Evolutionary conservation across 2,113 vertebrate species (phyloP).

Genomic region (Gopherus flavomarginatus): DNA sequence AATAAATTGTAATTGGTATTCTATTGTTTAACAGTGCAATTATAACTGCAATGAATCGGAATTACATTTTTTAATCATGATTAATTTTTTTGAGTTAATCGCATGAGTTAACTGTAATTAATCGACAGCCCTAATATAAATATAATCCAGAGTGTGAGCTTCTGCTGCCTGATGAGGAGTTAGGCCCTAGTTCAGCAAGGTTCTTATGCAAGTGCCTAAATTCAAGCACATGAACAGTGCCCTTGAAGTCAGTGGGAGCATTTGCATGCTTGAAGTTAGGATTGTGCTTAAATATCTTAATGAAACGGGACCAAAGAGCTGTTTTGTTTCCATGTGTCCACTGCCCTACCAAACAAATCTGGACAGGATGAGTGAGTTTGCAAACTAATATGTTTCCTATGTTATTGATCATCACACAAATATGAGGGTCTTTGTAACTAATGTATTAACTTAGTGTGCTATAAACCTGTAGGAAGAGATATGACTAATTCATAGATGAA

Average conservation of each 20-base stretch:
- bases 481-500: not conserved
- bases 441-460: not conserved
- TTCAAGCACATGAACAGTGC: not conserved
- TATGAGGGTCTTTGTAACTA: constrained; percentile 16
- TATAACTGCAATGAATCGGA: too few relatives aligned
- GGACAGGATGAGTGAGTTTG: not conserved
- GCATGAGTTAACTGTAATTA: too few relatives aligned
- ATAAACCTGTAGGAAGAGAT: not conserved
- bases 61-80: too few relatives aligned
- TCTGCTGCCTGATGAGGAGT: not conserved
- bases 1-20: too few relatives aligned
- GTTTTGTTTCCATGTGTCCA: not conserved
- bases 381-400: constrained; percentile 23
- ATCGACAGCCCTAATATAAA: too few relatives aligned
- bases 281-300: not conserved
- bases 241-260: not conserved
- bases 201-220: not conserved
- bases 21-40: too few relatives aligned
- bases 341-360: not conserved
- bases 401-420: constrained; percentile 17
- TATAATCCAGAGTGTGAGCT: too few relatives aligned
- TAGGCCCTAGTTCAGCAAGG: not conserved
- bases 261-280: not conserved
- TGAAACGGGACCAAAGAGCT: not conserved
- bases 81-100: too few relatives aligned